Conservation (phyloP, 2,113 vertebrate species). For the Ammodytes dubius region DNA sequence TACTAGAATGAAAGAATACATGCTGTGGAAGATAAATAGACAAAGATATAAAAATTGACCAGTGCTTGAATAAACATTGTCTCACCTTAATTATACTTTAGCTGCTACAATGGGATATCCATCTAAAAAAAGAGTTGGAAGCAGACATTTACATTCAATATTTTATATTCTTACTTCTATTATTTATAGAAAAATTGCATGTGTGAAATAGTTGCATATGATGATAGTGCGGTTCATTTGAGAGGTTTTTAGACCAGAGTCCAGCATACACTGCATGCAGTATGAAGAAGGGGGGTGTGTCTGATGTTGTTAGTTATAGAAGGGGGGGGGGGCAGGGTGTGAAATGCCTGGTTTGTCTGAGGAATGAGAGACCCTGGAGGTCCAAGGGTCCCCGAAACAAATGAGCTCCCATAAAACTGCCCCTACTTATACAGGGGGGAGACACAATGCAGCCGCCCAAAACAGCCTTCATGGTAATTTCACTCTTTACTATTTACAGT, state of each 20-base stretch:
- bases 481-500: slow-evolving; percentile 49
- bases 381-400: slow-evolving; percentile 65
- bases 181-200: not conserved
- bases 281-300: slow-evolving; percentile 45
- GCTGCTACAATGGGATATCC: not conserved
- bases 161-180: not conserved
- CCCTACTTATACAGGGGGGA: slow-evolving; percentile 38
- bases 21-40: no score
- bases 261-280: not conserved
- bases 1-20: no score
- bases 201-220: not conserved
- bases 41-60: no score
- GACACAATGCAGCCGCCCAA: slow-evolving; percentile 48
- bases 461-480: slow-evolving; percentile 64
- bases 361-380: slow-evolving; percentile 69
- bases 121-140: not conserved
- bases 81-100: not conserved
- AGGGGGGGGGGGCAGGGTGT: slow-evolving; percentile 39
- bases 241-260: not conserved
- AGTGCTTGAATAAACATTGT: no score
- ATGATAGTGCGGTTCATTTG: not conserved
- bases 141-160: not conserved
- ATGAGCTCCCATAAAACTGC: slow-evolving; percentile 64
- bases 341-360: slow-evolving; percentile 71
- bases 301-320: slow-evolving; percentile 57